phyloP scores from a whole-genome alignment of 2,888 invertebrate species.

The Lasioglossum lativentre region DNA sequence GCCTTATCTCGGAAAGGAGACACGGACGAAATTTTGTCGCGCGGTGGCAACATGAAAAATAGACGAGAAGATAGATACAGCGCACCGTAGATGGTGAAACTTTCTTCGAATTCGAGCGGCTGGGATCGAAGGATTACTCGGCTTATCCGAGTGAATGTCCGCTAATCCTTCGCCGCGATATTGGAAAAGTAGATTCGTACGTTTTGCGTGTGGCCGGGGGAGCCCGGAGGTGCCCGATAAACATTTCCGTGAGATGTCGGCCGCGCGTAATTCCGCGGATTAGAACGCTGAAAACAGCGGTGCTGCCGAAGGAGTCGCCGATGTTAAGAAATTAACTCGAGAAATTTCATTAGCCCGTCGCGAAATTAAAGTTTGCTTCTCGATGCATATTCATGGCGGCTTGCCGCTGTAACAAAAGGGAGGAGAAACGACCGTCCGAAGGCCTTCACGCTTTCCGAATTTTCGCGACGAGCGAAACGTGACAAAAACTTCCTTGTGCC shows the following conservation, averaged over 20 bases:
- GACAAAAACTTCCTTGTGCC: not conserved
- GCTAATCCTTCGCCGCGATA: not conserved
- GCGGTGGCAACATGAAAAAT: constrained; percentile 23
- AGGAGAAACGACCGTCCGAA: not conserved
- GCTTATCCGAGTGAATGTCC: not conserved
- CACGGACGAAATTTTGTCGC: not conserved
- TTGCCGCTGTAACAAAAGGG: not conserved
- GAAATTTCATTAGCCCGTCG: constrained; percentile 50
- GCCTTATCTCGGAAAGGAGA: not conserved
- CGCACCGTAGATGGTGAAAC: not conserved
- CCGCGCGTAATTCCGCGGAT: not conserved
- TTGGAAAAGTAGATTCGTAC: not conserved
- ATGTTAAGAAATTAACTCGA: constrained; percentile 52
- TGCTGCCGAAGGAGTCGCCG: constrained; percentile 36
- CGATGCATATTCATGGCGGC: constrained; percentile 61
- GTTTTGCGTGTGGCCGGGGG: not conserved
- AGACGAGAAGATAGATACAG: constrained; percentile 7
- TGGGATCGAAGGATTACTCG: constrained; percentile 8
- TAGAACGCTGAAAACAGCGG: not conserved
- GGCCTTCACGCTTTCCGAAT: not conserved
- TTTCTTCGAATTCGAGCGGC: not conserved
- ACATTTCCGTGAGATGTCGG: not conserved
- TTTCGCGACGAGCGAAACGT: not conserved
- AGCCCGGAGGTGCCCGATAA: not conserved
- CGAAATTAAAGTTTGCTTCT: constrained; percentile 58